Base-by-base conservation (phyloP, 2,888 invertebrate genomes). In the Neocrepidodera transversa region DNA sequence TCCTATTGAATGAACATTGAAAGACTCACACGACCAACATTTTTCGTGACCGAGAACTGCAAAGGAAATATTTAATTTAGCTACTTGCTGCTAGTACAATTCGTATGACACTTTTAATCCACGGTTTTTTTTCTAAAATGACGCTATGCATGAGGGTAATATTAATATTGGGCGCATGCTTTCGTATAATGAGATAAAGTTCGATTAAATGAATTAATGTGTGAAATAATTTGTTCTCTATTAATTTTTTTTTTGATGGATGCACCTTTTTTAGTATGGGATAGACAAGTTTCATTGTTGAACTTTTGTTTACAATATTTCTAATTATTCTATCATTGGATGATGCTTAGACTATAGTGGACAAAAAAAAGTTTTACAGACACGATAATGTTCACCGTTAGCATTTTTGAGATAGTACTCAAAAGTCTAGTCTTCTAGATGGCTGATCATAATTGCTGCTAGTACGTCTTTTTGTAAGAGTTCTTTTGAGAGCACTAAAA, bases 141-240 rank as follows among this genome's bases (percentile, higher is more conserved):
- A 68, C 59, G 28, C 60, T 50, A 45, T 63, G 57, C 67, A 67
- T 67, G n/a, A 60, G 38, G 18, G 56, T 63, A 48, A 68, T 58
- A 11, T 45, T 66, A 28, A 66, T 54, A 23, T 68, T 66, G 2
- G 68, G 68, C 3, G 66, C 67, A 58, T 69, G 68, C 67, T 28
- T 63, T 50, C 26, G 67, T 48, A 40, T 68, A 69, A 53, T 69
- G 68, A 28, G 68, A 66, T 32, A 55, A 28, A 20, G 40, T 38
- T 38, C 54, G 59, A 6, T 23, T 18, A 55, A 59, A 55, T 23
- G 48, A 35, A 23, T 42, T 59, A 17, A 53, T 42, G 20, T 53
- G 53, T 13, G 42, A 14, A 13, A 43, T 28, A 14, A 59, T 14
- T 7, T 7, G 2, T 2, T 30, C 30, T 30, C 30, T 30, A 30